Base-by-base conservation (phyloP, 1,140 invertebrate species). In the Dreissena polymorpha region DNA sequence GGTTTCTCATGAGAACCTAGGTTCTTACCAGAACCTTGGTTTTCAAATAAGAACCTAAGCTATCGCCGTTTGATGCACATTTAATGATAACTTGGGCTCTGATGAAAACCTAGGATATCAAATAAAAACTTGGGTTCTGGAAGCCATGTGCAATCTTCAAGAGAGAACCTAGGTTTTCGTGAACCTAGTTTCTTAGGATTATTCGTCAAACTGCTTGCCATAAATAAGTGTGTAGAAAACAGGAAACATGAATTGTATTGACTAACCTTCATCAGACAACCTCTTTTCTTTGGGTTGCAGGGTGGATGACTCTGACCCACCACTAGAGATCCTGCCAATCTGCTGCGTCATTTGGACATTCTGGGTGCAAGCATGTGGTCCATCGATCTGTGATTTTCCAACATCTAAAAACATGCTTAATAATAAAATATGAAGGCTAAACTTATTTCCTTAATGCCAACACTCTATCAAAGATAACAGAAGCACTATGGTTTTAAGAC, bases 361-460 rank as follows among this genome's bases (percentile, higher is more conserved):
- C 60, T 63, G 18, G 60, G 18, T 63, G 60, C 23, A 25, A 63
- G 60, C 18, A 25, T 63, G 18, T 25, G 18, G 18, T 63, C 23
- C 18, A 63, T 21, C 18, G 60, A 25, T 63, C 60, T 63, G 18
- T n/a, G 60, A 25, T 63, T 63, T 25, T 21, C 18, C 60, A 63
- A n/a, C 60, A 63, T 63, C 60, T 63, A 25, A 63, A 63, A 25
- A 63, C 60, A 63, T 63, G 60, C 18, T 63, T 21, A 63, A 63
- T 63, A 63, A 63, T 63, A 63, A 63, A 63, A 63, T 63, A 63
- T 63, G 60, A 21, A 63, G 60, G 60, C 60, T 63, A n/a, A 63
- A 63, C 18, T n/a, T 5, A n/a, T 63, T 63, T 5, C 60, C 60
- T 63, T 63, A 39, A n/a, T 63, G 60, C 60, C 60, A 2, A 63